These are phyloP conservation scores for Linurgus olivaceus DNA, from an alignment of 2,797 vertebrate genomes.

Conservation along the genomic window DNA sequence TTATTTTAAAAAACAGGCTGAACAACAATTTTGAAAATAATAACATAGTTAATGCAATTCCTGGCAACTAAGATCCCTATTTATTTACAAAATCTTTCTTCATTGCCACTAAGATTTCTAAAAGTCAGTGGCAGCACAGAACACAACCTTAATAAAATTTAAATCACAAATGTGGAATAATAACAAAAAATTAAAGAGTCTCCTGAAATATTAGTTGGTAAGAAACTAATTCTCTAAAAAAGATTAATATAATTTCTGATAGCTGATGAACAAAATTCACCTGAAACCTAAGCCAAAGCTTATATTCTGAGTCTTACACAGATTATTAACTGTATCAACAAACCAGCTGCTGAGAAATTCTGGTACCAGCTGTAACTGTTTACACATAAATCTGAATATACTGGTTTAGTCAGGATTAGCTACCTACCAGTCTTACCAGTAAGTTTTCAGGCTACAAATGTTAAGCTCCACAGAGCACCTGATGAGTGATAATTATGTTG, in stretches of 20 bases:
- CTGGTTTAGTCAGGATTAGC: background rate
- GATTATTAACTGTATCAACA: background rate
- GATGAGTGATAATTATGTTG: constrained; percentile 1
- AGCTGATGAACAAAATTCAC: background rate
- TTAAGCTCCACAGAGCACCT: constrained; percentile 26
- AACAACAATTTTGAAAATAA: background rate
- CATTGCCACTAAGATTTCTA: background rate
- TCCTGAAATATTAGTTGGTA: background rate
- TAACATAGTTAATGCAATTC: background rate
- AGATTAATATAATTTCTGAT: background rate
- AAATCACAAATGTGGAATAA: background rate
- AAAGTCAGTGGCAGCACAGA: background rate
- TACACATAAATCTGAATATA: background rate
- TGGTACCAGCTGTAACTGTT: background rate
- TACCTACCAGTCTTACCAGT: background rate
- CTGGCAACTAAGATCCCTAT: background rate
- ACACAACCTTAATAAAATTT: background rate
- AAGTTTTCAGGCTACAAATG: background rate
- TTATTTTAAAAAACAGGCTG: background rate
- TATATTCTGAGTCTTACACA: background rate
- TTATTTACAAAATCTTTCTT: background rate
- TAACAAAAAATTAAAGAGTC: background rate
- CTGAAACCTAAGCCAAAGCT: background rate
- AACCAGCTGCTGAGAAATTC: background rate
- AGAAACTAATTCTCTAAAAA: background rate